Percentiles rank a stretch among this genome's conserved stretches.
phyloP scores from a whole-genome alignment of 2,797 vertebrate species.

The Chromis chromis region DNA sequence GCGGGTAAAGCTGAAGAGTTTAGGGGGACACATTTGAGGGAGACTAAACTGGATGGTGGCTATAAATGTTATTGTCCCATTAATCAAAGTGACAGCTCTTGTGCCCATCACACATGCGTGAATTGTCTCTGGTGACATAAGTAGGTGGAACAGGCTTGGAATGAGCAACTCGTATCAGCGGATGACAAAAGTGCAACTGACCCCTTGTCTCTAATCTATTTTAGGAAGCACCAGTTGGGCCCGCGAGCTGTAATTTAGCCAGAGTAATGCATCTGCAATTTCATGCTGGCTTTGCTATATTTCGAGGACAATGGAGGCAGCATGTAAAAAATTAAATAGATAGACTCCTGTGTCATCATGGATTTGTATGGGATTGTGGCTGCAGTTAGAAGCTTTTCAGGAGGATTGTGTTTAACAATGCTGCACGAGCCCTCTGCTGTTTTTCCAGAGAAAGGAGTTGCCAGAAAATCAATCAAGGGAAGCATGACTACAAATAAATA shows the following conservation, averaged over 20 bases:
- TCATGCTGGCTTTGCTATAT: constrained; percentile 65
- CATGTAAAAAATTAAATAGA: constrained; percentile 62
- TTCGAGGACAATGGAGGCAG: constrained; percentile 66
- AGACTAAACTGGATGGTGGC: constrained; percentile 57
- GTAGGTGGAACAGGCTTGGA: constrained; percentile 51
- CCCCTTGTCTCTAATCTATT: constrained; percentile 71
- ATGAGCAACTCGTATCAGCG: constrained; percentile 51
- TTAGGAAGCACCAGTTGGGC: constrained; percentile 54
- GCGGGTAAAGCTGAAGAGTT: constrained; percentile 44
- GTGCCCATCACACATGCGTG: constrained; percentile 56
- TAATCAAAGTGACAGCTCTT: constrained; percentile 72
- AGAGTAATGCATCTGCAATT: constrained; percentile 66
- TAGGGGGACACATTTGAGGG: constrained; percentile 54
- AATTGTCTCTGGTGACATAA: constrained; percentile 64
- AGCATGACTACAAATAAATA: constrained; percentile 69
- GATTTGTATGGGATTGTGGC: constrained; percentile 52
- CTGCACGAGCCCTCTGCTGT: constrained; percentile 43
- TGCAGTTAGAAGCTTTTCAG: constrained; percentile 47
- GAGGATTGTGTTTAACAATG: constrained; percentile 61
- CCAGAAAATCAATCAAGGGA: constrained; percentile 71
- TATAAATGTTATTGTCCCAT: constrained; percentile 73
- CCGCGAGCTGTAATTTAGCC: constrained; percentile 65
- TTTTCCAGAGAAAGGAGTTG: constrained; percentile 57
- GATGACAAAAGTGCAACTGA: constrained; percentile 68
- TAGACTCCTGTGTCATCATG: constrained; percentile 56